phyloP scores from a whole-genome alignment of 2,113 vertebrate genomes.

The Dromiciops gliroides region DNA sequence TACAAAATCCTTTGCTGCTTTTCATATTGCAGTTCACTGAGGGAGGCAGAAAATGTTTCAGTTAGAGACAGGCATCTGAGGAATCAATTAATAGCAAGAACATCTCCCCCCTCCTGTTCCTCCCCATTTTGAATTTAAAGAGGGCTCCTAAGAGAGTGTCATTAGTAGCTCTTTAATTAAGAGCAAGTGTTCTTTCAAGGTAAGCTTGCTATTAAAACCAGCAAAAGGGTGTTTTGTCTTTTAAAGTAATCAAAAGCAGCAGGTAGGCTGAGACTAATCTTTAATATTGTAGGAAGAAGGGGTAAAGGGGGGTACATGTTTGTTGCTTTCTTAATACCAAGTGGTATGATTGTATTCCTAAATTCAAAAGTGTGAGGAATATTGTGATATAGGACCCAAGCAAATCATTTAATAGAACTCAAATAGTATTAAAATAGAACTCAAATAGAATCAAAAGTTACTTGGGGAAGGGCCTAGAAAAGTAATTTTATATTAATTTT shows the following conservation, averaged over 20 bases:
- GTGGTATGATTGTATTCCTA: constrained; percentile 12
- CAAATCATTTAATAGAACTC: constrained; percentile 8
- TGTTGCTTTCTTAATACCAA: background rate
- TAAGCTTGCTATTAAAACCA: constrained; percentile 45
- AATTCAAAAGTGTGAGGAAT: constrained; percentile 39
- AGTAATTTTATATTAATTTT: constrained; percentile 5
- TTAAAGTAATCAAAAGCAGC: constrained; percentile 18
- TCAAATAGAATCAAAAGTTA: background rate
- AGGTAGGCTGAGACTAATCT: background rate
- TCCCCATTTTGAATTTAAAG: constrained; percentile 43
- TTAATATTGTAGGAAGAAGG: background rate
- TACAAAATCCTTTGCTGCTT: background rate
- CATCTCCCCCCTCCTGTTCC: background rate
- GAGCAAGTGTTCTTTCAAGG: constrained; percentile 27
- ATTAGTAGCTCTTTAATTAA: constrained; percentile 55
- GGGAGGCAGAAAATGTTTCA: constrained; percentile 1
- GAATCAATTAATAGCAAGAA: background rate
- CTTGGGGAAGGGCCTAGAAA: constrained; percentile 11
- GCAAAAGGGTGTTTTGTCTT: background rate
- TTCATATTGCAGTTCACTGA: background rate
- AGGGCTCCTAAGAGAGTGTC: constrained; percentile 20
- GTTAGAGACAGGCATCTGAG: background rate
- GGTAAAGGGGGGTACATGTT: background rate
- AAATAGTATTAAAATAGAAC: constrained; percentile 9
- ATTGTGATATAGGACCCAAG: constrained; percentile 25